Percentiles rank a stretch among this genome's conserved stretches.
These are phyloP conservation scores for Diorhabda carinulata DNA, from an alignment of 1,140 invertebrate species.

Conservation along the genomic window DNA sequence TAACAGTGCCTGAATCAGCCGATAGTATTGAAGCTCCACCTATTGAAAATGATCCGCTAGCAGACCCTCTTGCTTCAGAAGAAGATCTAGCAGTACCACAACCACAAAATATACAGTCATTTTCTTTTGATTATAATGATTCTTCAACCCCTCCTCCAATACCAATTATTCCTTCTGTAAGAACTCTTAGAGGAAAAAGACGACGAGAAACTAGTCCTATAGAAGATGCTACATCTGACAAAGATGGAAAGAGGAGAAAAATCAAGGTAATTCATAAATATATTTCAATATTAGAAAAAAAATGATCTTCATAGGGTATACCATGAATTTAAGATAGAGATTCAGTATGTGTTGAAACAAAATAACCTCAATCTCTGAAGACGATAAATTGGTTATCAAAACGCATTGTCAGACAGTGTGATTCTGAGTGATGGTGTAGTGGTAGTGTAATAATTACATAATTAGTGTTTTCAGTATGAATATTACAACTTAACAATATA, in stretches of 20 bases:
- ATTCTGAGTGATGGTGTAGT: too few species aligned
- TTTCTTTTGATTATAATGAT: conserved; percentile 42
- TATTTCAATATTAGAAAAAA: conserved; percentile 33
- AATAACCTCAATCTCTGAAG: too few species aligned
- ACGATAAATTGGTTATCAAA: too few species aligned
- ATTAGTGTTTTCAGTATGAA: too few species aligned
- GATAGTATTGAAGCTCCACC: conserved; percentile 9
- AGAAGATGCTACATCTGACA: conserved; percentile 19
- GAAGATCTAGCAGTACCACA: conserved; percentile 17
- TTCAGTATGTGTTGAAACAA: too few species aligned
- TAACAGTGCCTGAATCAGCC: conserved; percentile 8
- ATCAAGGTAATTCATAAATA: conserved; percentile 28
- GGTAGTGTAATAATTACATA: too few species aligned
- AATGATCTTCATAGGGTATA: too few species aligned
- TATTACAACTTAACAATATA: too few species aligned
- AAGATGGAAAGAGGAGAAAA: conserved; percentile 53
- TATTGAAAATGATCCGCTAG: conserved; percentile 29
- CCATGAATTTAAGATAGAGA: too few species aligned
- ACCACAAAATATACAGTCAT: conserved; percentile 11
- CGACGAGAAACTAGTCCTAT: conserved; percentile 20
- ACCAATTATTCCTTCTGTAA: conserved; percentile 21
- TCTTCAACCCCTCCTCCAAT: conserved; percentile 40
- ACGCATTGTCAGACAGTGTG: too few species aligned
- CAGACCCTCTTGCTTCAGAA: conserved; percentile 19
- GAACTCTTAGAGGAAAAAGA: conserved; percentile 29